phyloP scores from a whole-genome alignment of 1,140 invertebrate genomes.

The Asobara japonica region DNA sequence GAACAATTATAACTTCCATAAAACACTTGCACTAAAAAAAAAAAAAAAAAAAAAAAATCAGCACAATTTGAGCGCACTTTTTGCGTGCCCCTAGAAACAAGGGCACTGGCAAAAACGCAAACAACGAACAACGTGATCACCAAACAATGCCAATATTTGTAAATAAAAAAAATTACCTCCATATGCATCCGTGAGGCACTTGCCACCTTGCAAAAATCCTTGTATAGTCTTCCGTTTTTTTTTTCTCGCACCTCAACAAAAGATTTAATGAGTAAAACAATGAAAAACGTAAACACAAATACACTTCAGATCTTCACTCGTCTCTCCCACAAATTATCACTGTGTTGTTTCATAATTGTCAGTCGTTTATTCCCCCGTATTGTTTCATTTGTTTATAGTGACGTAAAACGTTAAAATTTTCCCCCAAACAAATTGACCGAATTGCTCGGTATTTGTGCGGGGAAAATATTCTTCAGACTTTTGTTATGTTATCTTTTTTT shows the following conservation, averaged over 20 bases:
- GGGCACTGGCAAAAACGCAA: too few species aligned
- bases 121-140: not conserved
- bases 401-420: too few species aligned
- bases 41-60: not conserved
- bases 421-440: too few species aligned
- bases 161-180: too few species aligned
- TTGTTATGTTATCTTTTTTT: too few species aligned
- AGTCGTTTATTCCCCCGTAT: not conserved
- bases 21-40: not conserved
- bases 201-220: not conserved
- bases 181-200: constrained; percentile 7
- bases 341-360: not conserved
- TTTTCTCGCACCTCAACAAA: not conserved
- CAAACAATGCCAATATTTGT: not conserved
- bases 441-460: too few species aligned
- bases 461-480: too few species aligned
- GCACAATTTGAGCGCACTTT: not conserved
- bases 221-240: not conserved
- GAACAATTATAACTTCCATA: too few species aligned
- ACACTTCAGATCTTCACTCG: constrained; percentile 1
- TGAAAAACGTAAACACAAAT: not conserved
- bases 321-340: not conserved
- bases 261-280: not conserved
- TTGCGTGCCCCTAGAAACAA: too few species aligned
- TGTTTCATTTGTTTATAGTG: not conserved